These are phyloP conservation scores for Eulithis testata DNA, from an alignment of 2,888 invertebrate species.

Conservation along the genomic window DNA sequence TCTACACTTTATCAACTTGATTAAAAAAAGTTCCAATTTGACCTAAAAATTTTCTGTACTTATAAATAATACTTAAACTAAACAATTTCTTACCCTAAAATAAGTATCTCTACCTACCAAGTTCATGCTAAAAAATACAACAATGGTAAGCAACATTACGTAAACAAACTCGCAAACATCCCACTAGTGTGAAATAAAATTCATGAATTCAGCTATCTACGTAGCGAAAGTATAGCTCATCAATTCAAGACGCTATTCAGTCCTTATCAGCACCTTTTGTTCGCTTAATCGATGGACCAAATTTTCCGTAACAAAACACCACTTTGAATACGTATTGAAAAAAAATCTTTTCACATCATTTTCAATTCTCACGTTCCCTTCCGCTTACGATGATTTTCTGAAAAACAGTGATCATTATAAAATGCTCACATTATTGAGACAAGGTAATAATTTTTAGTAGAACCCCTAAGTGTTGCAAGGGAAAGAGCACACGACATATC, in stretches of 20 bases:
- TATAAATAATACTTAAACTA: no score
- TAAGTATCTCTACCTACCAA: no score
- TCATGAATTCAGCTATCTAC: conserved; percentile 8
- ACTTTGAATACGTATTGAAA: conserved; percentile 61
- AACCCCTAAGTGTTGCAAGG: no score
- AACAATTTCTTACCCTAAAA: no score
- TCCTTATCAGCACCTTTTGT: conserved; percentile 50
- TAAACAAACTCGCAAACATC: not conserved
- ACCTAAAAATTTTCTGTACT: no score
- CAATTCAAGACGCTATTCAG: conserved; percentile 13
- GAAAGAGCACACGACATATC: no score
- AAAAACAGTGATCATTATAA: not conserved
- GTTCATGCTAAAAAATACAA: not conserved
- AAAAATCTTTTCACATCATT: conserved; percentile 70
- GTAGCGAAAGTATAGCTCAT: conserved; percentile 7
- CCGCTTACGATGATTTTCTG: conserved; percentile 49
- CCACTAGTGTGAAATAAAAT: not conserved
- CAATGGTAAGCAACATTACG: not conserved
- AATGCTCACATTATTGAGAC: not conserved
- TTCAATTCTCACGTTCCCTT: conserved; percentile 69
- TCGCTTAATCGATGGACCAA: conserved; percentile 55
- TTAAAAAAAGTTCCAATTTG: no score
- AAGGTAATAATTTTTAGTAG: no score
- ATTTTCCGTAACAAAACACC: conserved; percentile 66
- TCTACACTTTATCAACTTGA: no score